phyloP scores from a whole-genome alignment of 2,113 vertebrate species.

The Proteles cristata region DNA sequence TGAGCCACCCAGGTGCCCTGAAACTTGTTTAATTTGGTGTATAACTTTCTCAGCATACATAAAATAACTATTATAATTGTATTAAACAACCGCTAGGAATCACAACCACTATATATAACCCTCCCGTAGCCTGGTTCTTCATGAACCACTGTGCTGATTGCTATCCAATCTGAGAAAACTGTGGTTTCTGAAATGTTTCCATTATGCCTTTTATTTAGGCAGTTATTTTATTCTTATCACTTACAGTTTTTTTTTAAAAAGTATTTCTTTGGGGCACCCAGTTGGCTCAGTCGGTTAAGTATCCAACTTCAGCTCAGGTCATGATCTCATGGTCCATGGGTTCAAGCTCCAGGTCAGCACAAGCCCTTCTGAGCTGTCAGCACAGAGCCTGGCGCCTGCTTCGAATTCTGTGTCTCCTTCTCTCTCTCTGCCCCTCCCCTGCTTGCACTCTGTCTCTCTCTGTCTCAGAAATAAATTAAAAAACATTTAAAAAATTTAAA shows the following conservation, averaged over 20 bases:
- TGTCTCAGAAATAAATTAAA: too few relatives aligned
- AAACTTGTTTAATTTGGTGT: neutral
- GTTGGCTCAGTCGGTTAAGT: too few relatives aligned
- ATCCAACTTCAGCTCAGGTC: too few relatives aligned
- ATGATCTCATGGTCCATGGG: too few relatives aligned
- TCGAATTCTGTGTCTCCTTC: too few relatives aligned
- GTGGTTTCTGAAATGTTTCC: neutral
- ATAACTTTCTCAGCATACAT: neutral
- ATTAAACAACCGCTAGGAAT: neutral
- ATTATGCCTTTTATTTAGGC: neutral
- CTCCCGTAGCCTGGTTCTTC: neutral
- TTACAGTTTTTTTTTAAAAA: neutral
- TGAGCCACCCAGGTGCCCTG: too few relatives aligned
- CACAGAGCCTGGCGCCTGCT: too few relatives aligned
- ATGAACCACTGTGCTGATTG: neutral
- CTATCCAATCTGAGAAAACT: neutral
- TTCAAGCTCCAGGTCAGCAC: too few relatives aligned
- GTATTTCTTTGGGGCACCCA: neutral
- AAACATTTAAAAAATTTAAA: too few relatives aligned
- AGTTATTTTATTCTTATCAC: neutral
- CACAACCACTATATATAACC: neutral
- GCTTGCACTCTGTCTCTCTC: too few relatives aligned
- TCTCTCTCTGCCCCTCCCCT: too few relatives aligned
- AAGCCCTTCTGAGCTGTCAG: too few relatives aligned
- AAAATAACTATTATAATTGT: neutral